Percentiles rank a stretch among this genome's conserved stretches.
These are phyloP conservation scores for Ethmia dodecea DNA, from an alignment of 2,888 invertebrate genomes.

Conservation along the genomic window DNA sequence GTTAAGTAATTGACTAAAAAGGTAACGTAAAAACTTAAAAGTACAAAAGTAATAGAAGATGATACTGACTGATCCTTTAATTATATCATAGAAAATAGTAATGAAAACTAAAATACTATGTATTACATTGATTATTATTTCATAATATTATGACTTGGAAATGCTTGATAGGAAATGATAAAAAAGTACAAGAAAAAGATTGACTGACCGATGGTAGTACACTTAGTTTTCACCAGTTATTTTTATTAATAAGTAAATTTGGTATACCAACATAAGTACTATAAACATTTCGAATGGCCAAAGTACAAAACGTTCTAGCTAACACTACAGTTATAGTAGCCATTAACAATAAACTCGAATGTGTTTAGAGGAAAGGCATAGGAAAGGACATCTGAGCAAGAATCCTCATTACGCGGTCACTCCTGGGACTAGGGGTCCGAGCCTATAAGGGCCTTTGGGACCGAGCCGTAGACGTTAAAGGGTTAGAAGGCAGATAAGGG, in stretches of 20 bases:
- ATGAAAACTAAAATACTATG: too few relatives aligned
- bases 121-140: too few relatives aligned
- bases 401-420: slow-evolving; percentile 45
- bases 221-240: background rate
- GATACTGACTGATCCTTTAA: too few relatives aligned
- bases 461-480: slow-evolving; percentile 21
- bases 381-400: slow-evolving; percentile 24
- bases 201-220: background rate
- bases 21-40: too few relatives aligned
- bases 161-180: too few relatives aligned
- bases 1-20: too few relatives aligned
- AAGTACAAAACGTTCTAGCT: background rate
- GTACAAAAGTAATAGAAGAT: too few relatives aligned
- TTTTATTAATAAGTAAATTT: background rate
- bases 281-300: background rate
- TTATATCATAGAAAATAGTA: too few relatives aligned
- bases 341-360: background rate
- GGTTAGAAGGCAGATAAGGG: too few relatives aligned
- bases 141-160: too few relatives aligned
- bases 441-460: slow-evolving; percentile 18
- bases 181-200: too few relatives aligned
- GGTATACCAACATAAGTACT: background rate
- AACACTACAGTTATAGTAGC: background rate
- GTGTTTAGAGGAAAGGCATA: slow-evolving; percentile 30
- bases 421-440: slow-evolving; percentile 14